These are phyloP conservation scores for Telmatherina bonti DNA, from an alignment of 2,797 vertebrate species.

Conservation along the genomic window DNA sequence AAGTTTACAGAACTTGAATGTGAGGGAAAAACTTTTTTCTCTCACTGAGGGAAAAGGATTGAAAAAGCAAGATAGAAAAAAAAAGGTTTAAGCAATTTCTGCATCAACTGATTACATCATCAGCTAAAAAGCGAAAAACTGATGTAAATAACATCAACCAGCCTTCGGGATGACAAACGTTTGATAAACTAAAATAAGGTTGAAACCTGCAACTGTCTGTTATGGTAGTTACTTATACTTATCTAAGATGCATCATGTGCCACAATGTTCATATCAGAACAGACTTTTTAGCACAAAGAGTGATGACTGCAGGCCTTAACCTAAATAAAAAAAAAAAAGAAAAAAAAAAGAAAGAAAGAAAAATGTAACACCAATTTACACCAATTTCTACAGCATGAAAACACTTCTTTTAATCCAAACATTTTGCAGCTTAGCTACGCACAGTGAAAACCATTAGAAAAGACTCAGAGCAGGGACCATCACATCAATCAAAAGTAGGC, in stretches of 20 bases:
- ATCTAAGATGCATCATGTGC: conserved; percentile 42
- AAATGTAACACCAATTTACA: conserved; percentile 2
- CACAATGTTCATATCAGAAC: conserved; percentile 29
- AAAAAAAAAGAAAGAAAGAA: not conserved
- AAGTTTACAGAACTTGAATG: conserved; percentile 40
- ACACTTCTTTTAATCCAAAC: conserved; percentile 6
- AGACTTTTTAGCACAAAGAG: conserved; percentile 15
- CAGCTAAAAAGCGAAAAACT: not conserved
- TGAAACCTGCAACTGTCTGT: conserved; percentile 51
- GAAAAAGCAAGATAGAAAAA: conserved; percentile 41
- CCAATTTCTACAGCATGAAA: conserved; percentile 14
- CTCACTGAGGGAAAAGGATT: conserved; percentile 34
- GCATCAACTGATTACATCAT: not conserved
- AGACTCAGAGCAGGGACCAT: conserved; percentile 40
- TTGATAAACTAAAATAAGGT: conserved; percentile 60
- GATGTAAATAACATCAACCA: not conserved
- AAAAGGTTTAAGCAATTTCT: conserved; percentile 39
- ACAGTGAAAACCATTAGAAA: conserved; percentile 53
- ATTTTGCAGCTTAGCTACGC: conserved; percentile 42
- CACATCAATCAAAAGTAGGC: conserved; percentile 26
- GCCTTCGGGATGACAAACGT: conserved; percentile 23
- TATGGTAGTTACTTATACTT: conserved; percentile 37
- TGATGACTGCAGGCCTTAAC: conserved; percentile 5
- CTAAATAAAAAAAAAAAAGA: not conserved
- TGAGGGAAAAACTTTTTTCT: conserved; percentile 21